Evolutionary conservation across 1,140 invertebrate genomes (phyloP), one percentile per base, ranked within the genome.

Genomic region (Carposina sasakii): DNA sequence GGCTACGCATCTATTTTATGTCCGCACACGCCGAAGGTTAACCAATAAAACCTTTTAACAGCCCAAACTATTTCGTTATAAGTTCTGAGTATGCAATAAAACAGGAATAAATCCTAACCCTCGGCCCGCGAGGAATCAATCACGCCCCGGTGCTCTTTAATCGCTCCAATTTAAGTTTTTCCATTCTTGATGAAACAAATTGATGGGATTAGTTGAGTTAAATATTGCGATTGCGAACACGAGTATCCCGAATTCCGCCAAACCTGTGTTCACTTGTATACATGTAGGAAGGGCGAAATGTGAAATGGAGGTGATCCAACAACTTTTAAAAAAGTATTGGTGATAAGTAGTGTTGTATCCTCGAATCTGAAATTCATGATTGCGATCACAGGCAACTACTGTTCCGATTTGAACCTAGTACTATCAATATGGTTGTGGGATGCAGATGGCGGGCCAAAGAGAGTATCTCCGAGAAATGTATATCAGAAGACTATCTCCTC

Each of bases 21-120:
- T 68, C 73, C 72, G 64, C 71, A 71, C 71, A 77, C 73, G 70
- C 71, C 77, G 71, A 84, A 84, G 77, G 77, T 82, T 81, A 81
- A 82, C 81, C 76, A 82, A 84, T 84, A 84, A 84, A 84, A 84
- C 73, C 81, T 81, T 81, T 84, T 84, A 81, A 84, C 81, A 82
- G 75, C 69, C 77, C 77, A 81, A 81, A 81, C 75, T 84, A 81
- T 84, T 84, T 81, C 77, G 73, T 82, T 84, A 82, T 84, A 84
- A 81, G 81, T 81, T 82, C 81, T 65, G 74, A 81, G 76, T 81
- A 71, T 71, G 81, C 76, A 84, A 79, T 84, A 84, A 84, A 84
- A 81, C 70, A 77, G 76, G 81, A 79, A 81, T 81, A 84, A 81
- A 84, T 84, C 75, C n/a, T n/a, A n/a, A n/a, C n/a, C n/a, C 48